These are phyloP conservation scores for Cotesia congregata DNA, from an alignment of 2,888 invertebrate genomes.

Conservation along the genomic window DNA sequence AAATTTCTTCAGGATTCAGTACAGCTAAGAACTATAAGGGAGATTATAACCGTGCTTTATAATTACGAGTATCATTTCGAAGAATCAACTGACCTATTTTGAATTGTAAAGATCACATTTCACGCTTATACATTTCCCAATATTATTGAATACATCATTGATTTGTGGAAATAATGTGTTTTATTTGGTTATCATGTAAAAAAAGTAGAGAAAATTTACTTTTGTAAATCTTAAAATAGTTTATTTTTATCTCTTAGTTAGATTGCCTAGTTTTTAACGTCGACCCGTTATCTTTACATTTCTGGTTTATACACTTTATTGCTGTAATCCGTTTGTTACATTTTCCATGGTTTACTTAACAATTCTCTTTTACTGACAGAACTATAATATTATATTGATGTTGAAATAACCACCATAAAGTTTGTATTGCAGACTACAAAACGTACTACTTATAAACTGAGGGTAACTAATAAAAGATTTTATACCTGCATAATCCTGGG, in stretches of 20 bases:
- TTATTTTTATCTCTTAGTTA: neutral
- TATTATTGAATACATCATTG: no score
- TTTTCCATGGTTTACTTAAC: neutral
- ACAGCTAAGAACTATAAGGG: no score
- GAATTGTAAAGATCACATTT: no score
- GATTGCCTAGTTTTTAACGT: neutral
- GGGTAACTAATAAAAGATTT: no score
- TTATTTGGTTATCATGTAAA: no score
- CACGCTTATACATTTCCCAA: no score
- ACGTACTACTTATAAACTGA: neutral
- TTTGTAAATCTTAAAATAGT: neutral
- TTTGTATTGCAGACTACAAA: neutral
- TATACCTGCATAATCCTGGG: neutral
- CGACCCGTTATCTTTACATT: neutral
- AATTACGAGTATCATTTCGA: no score
- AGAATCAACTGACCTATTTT: no score
- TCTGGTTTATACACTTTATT: neutral
- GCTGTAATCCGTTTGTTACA: neutral
- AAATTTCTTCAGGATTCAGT: no score
- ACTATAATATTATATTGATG: neutral
- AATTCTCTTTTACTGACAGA: neutral
- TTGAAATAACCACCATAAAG: neutral
- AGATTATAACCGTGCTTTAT: no score
- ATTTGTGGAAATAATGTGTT: no score
- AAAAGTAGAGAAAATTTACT: no score